phyloP scores from a whole-genome alignment of 1,140 invertebrate species.

The Solenopsis invicta region DNA sequence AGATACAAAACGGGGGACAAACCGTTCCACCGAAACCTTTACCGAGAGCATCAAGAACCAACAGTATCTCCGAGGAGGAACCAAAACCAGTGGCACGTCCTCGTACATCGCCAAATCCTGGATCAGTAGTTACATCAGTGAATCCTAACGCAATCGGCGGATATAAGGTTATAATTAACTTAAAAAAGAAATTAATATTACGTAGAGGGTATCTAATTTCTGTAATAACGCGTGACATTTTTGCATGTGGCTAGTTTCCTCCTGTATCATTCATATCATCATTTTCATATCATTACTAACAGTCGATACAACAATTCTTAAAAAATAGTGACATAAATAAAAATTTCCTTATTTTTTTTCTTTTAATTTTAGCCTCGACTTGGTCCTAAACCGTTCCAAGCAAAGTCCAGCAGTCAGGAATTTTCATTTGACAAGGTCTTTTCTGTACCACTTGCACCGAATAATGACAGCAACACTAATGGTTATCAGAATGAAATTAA shows the following conservation, averaged over 20 bases:
- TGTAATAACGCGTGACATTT: slow-evolving; percentile 64
- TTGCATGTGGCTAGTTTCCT: slow-evolving; percentile 56
- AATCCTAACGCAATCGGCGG: slow-evolving; percentile 88
- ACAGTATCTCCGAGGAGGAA: slow-evolving; percentile 89
- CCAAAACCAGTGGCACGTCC: slow-evolving; percentile 92
- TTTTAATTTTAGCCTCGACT: slow-evolving; percentile 90
- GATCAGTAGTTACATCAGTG: slow-evolving; percentile 87
- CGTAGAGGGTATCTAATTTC: slow-evolving; percentile 62
- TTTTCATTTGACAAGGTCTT: slow-evolving; percentile 94
- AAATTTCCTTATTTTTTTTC: slow-evolving; percentile 54
- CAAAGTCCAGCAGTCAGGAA: slow-evolving; percentile 90
- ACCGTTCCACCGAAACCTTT: slow-evolving; percentile 91
- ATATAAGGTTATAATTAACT: slow-evolving; percentile 89
- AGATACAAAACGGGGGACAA: slow-evolving; percentile 83
- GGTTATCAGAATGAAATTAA: slow-evolving; percentile 73
- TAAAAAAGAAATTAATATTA: slow-evolving; percentile 65
- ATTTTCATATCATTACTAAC: slow-evolving; percentile 47
- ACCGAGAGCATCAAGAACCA: slow-evolving; percentile 90
- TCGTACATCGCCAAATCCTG: slow-evolving; percentile 89
- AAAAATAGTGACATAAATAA: neutral
- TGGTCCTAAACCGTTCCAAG: slow-evolving; percentile 94
- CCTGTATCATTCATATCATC: slow-evolving; percentile 48
- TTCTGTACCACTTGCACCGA: slow-evolving; percentile 91
- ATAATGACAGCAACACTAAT: slow-evolving; percentile 84
- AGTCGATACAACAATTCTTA: slow-evolving; percentile 8